Percentiles rank a stretch among this genome's conserved stretches.
These are phyloP conservation scores for Arctocebus calabarensis DNA, from an alignment of 2,797 vertebrate genomes.

Conservation along the genomic window DNA sequence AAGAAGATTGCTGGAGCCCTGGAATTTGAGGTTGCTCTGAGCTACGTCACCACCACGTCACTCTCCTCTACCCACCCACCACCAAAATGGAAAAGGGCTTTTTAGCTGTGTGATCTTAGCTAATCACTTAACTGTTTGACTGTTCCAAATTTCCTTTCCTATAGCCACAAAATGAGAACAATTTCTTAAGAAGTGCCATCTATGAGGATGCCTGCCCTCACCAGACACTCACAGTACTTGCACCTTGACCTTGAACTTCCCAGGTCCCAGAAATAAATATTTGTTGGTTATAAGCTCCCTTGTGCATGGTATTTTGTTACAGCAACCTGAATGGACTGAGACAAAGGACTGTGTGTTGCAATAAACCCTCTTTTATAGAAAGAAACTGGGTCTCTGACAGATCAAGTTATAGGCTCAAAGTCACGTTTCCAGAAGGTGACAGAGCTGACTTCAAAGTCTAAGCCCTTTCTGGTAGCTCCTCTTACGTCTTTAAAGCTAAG, in stretches of 20 bases:
- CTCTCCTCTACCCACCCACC: too few species aligned
- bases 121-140: not conserved
- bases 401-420: not conserved
- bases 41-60: too few species aligned
- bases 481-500: not conserved
- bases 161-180: rapidly evolving
- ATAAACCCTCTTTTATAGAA: not conserved
- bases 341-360: not conserved
- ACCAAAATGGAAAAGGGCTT: not conserved
- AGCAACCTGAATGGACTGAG: not conserved
- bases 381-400: not conserved
- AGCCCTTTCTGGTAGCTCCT: rapidly evolving
- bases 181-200: not conserved
- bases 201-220: not conserved
- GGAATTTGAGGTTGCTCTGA: too few species aligned
- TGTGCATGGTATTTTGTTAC: not conserved
- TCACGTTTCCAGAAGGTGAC: not conserved
- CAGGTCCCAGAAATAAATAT: not conserved
- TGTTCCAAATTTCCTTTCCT: not conserved
- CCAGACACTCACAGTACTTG: not conserved
- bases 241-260: not conserved
- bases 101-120: too few species aligned
- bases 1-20: too few species aligned
- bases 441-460: not conserved
- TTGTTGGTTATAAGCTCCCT: rapidly evolving